Evolutionary conservation across 2,888 invertebrate genomes (phyloP), one percentile per base, ranked within the genome.

Genomic region (Oxystoma pomonae): DNA sequence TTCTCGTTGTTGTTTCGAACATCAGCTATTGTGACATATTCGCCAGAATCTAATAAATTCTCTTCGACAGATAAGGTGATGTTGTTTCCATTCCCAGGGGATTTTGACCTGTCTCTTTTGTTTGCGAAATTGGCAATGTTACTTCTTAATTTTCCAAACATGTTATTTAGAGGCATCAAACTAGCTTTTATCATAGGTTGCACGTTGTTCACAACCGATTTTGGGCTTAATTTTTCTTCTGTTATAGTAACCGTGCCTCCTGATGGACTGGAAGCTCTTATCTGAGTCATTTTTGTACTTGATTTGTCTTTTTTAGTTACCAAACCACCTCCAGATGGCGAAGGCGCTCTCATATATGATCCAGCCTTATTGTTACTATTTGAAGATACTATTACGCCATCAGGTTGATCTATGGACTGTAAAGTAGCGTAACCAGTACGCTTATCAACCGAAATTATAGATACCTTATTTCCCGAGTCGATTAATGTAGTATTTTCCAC

Each of bases 1-100:
- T 87, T 88, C 75, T 89, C 86, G 75, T 91, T 91, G 74, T 91
- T 91, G 77, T 91, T 91, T 76, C 88, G 86, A 62, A 91, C 88
- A 79, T 93, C 92, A 53, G 92, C 89, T 74, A 93, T 91, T 58
- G 92, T 92, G 9, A 93, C 93, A 79, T 93, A 93, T 81, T 93
- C 93, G 69, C 92, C 93, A 64, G 85, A 82, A 79, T 89, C 90
- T 55, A 67, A 65, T 9, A 69, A 55, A 3, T 56, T 35, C 7
- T 70, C 70, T 12, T 69, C 70, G 5, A 55, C 58, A 9, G 57
- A 55, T 20, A 67, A 59, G 84, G 68, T 77, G 81, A 12, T 83
- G 77, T 63, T 81, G 70, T 73, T 82, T 1, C 3, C 20, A 82
- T 71, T 81, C 61, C 57, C 65, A 18, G 72, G 73, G 19, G 86